Evolutionary conservation across 2,888 invertebrate genomes (phyloP).

Genomic region (Cheilosia grossa): DNA sequence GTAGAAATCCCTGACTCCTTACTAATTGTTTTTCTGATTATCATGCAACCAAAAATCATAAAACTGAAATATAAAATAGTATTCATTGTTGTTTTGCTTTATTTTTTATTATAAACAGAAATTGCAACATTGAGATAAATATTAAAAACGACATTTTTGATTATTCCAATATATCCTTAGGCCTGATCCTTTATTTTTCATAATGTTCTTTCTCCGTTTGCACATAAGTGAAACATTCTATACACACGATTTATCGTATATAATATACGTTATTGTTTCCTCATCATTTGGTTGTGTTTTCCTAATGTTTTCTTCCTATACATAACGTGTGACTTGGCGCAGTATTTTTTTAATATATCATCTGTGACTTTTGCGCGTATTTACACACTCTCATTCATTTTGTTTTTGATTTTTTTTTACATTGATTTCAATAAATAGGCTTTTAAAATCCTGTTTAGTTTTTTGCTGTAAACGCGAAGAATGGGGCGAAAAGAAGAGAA

Average conservation of each 20-base stretch:
- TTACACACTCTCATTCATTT: neutral
- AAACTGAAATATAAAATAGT: slow-evolving; percentile 29
- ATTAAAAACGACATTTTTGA: neutral
- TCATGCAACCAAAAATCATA: neutral
- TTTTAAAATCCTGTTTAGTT: slow-evolving; percentile 31
- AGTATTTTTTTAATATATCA: neutral
- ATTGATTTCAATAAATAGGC: slow-evolving; percentile 31
- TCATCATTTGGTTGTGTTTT: neutral
- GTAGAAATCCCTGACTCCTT: no score
- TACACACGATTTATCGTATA: neutral
- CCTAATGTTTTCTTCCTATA: slow-evolving; percentile 4
- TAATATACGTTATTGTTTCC: neutral
- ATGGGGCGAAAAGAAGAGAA: slow-evolving; percentile 15
- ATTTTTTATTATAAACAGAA: slow-evolving; percentile 32
- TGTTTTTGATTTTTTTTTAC: neutral
- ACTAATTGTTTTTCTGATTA: neutral
- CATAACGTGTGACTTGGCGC: neutral
- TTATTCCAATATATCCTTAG: neutral
- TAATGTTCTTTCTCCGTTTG: slow-evolving; percentile 3
- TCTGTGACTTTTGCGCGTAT: slow-evolving; percentile 22
- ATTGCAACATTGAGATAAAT: slow-evolving; percentile 27
- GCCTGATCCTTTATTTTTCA: neutral
- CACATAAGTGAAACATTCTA: neutral
- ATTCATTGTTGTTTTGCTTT: neutral
- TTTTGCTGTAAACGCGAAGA: slow-evolving; percentile 43